Base-by-base conservation (phyloP, 92 coral and sea anemone species). In the Zoanthus solanderi region DNA sequence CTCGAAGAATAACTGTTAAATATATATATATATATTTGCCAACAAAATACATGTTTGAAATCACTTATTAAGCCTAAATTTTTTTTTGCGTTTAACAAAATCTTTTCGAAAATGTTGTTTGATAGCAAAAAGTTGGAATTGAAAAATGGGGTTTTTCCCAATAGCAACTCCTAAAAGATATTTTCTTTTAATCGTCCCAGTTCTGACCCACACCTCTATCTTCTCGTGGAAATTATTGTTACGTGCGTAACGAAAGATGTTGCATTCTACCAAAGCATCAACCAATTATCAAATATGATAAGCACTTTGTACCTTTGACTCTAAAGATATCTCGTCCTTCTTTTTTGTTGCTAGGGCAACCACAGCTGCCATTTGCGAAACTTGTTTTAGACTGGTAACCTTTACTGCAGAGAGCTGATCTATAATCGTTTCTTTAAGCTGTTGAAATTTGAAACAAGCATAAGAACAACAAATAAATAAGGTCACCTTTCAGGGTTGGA, bases 291-390 rank as follows among this genome's bases (percentile, higher is more conserved):
- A 30, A 13, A 30, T 3, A 7, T 69, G 4, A 31, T 30, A 30
- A 69, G 11, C 16, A 31, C 16, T 5, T 10, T 13, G 17, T 32
- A 95, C 98, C 88, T 95, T 95, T 31, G 94, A 91, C 63, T 87
- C 79, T 72, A 91, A 92, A 2, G 98, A 95, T 44, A 95, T 91
- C 60, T 95, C 98, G 76, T 93, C 96, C 67, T 90, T 88, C 61
- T 95, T 89, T 3, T 92, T 91, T 5, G 96, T 95, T 77, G 98
- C 98, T 72, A 95, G 45, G 71, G 96, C 93, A 69, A 95, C 94
- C 12, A 95, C 98, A 0, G 92, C 93, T 8, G 96, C 94, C 83
- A 95, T 88, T 90, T 93, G 95, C 5, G 96, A 93, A 47, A 95
- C 94, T 84, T 95, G 94, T 76, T 95, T 91, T 60, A 95, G 79